phyloP scores from a whole-genome alignment of 2,113 vertebrate genomes.

The Barnardius zonarius region DNA sequence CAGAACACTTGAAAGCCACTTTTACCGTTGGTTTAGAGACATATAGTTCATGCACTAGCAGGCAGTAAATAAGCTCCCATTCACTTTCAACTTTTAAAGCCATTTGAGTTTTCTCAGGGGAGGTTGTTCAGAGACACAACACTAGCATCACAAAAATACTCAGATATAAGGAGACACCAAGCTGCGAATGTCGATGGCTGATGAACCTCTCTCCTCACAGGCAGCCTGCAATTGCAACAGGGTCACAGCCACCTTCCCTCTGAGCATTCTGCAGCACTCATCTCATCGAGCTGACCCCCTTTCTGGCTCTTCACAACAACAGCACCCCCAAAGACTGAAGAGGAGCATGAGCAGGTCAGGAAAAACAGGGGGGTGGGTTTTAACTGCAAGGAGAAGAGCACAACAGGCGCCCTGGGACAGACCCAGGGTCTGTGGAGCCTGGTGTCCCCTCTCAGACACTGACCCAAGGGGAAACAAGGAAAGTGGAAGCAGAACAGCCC shows the following conservation, averaged over 20 bases:
- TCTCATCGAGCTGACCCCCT: fast-evolving
- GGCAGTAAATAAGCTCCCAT: neutral
- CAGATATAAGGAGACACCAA: neutral
- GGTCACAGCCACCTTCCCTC: neutral
- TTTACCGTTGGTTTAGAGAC: neutral
- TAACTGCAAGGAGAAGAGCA: neutral
- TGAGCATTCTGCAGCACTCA: neutral
- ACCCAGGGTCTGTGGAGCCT: neutral
- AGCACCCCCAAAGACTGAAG: neutral
- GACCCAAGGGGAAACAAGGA: neutral
- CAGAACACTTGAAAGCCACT: neutral
- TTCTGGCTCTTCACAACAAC: neutral
- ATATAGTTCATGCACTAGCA: neutral
- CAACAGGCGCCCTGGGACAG: neutral
- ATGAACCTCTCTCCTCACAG: fast-evolving
- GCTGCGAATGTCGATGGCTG: neutral
- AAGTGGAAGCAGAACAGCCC: neutral
- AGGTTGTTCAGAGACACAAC: neutral
- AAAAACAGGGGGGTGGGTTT: neutral
- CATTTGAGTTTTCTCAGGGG: neutral
- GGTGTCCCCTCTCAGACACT: neutral
- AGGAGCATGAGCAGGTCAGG: neutral
- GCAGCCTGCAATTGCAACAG: neutral
- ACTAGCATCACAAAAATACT: neutral
- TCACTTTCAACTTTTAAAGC: neutral